Evolutionary conservation across 2,113 vertebrate species (phyloP), one percentile per base, ranked within the genome.

Genomic region (Lagopus leucura): DNA sequence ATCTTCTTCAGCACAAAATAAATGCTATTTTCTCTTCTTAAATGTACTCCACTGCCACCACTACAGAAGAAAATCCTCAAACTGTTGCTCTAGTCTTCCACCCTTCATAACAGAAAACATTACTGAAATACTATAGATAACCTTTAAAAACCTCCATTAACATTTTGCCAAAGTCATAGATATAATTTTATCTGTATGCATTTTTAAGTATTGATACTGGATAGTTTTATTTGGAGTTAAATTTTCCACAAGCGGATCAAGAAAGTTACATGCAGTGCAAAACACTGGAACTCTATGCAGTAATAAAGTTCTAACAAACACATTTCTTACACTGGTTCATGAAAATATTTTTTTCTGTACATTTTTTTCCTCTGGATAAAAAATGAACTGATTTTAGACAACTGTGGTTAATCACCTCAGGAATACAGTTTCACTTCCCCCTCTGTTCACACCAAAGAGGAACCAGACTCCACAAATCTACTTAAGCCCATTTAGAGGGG

Each of bases 71-170:
- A 77, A 79, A 60, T 16, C 47, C 67, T 63, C 34, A 34, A 6
- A 25, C 34, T 60, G 5, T 21, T 86, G 38, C 84, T 82, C 45
- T 9, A 58, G 36, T 73, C 55, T 88, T 76, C 78, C 82, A 64
- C 45, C 27, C 45, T 89, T 48, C 85, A 71, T 8, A 83, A 2
- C 32, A 83, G 70, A 94, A 58, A 95, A 58, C 25, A 82, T 69
- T 61, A 71, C 0, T 75, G 24, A 81, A 93, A 71, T 40, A 65
- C 24, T 69, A 74, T 3, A 57, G 70, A 45, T 24, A 3, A 55
- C 27, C 71, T 87, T 72, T 28, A 6, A 76, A 79, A 74, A 43
- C 24, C 32, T 45, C 25, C 57, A 50, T 43, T 45, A 36, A 80
- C 24, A 32, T 63, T 67, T 71, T 82, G 38, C 32, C 36, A 14